Base-by-base conservation (phyloP, 2,888 invertebrate species). In the Dioctria linearis region DNA sequence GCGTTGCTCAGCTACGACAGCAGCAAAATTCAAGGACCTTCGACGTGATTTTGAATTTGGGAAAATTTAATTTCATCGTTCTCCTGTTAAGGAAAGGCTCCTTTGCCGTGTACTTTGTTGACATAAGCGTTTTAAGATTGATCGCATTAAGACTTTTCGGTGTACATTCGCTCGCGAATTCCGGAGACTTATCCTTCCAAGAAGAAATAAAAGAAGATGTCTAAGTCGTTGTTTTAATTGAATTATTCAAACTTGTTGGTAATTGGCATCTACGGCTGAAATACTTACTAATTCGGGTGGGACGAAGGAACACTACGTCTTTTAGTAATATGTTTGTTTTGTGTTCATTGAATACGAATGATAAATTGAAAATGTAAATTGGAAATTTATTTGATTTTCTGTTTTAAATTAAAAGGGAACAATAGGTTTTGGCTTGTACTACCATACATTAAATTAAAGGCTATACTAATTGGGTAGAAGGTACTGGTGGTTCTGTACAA, bases 171-270 rank as follows among this genome's bases (percentile, higher is more conserved):
- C 49, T 6, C 49, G 49, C 49, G 9, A 46, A 46, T 46, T 8
- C 54, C 6, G 54, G 4, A n/a, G 54, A 54, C 4, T 54, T 54
- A 11, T 54, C 51, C 46, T 46, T 43, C 67, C 3, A 57, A 13
- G 11, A 1, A 6, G 37, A 25, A 5, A 6, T 13, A 25, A 49
- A 69, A 49, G 51, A 39, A 25, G 40, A 39, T 69, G 51, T 46
- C 51, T 69, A 54, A 51, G 51, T 43, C 51, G 49, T 69, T 69
- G 39, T 51, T 69, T 51, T 69, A 69, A 69, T 69, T 69, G 40
- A 69, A 69, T 69, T 69, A 51, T 4, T 37, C 37, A 69, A 69
- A 54, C 11, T 54, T n/a, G 4, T 8, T 54, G 54, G 11, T 54
- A 54, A 54, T 54, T 54, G 54, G 9, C 54, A n/a, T 54, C 54